Percentiles rank a stretch among this genome's conserved stretches.
phyloP scores from a whole-genome alignment of 2,888 invertebrate genomes.

The Chymomyza procnemis region DNA sequence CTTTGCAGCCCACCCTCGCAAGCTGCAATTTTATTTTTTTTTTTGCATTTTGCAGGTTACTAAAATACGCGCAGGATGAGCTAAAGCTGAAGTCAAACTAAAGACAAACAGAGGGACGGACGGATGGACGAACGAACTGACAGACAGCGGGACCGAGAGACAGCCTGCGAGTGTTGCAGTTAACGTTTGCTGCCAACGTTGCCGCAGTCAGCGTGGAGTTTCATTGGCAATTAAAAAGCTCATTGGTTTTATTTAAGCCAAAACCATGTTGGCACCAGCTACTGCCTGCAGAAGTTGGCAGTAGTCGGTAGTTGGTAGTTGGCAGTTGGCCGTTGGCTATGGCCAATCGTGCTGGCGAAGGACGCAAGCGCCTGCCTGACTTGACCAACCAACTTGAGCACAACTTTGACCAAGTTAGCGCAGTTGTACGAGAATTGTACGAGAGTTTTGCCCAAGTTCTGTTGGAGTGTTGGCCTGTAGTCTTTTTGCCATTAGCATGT shows the following conservation, averaged over 20 bases:
- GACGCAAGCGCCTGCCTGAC: conserved; percentile 21
- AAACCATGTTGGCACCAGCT: neutral
- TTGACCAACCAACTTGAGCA: neutral
- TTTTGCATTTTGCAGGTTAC: neutral
- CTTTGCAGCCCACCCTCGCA: too few species aligned
- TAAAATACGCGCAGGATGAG: neutral
- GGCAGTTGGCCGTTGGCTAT: neutral
- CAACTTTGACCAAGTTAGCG: neutral
- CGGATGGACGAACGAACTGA: neutral
- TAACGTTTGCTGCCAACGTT: neutral
- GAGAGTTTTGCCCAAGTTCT: neutral
- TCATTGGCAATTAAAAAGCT: conserved; percentile 71
- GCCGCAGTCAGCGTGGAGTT: conserved; percentile 25
- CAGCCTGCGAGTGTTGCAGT: neutral
- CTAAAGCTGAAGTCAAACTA: neutral
- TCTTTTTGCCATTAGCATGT: conserved; percentile 70
- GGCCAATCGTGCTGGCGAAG: conserved; percentile 17
- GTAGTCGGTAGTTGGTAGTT: neutral
- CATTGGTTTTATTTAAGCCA: conserved; percentile 65
- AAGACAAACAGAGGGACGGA: neutral
- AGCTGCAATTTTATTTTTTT: too few species aligned
- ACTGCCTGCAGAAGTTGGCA: conserved; percentile 2
- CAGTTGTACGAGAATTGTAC: neutral
- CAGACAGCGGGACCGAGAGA: neutral
- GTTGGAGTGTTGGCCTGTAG: neutral